phyloP scores from a whole-genome alignment of 2,888 invertebrate genomes.

The Axea sp. region DNA sequence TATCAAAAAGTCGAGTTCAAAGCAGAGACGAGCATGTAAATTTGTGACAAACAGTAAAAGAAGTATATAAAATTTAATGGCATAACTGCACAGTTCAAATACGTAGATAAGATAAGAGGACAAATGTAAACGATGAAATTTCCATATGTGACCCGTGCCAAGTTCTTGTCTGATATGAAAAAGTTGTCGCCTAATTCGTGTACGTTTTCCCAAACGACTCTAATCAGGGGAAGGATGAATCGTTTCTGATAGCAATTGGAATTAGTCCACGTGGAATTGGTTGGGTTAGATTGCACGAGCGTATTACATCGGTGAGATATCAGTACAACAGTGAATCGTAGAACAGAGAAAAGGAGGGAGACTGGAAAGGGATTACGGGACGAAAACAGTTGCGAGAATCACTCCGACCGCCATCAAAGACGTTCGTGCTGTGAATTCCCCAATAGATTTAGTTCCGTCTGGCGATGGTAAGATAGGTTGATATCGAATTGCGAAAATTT shows the following conservation, averaged over 20 bases:
- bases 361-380: conserved; percentile 60
- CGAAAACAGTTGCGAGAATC: conserved; percentile 71
- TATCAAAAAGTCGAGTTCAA: too few species aligned
- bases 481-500: too few species aligned
- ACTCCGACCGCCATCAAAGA: conserved; percentile 75
- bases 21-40: too few species aligned
- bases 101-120: conserved; percentile 35
- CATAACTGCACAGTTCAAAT: conserved; percentile 4
- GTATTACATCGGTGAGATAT: conserved; percentile 62
- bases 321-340: conserved; percentile 60
- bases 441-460: conserved; percentile 72
- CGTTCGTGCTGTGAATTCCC: conserved; percentile 75
- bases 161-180: conserved; percentile 54
- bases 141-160: conserved; percentile 51
- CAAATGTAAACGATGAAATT: conserved; percentile 51
- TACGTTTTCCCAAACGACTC: conserved; percentile 46
- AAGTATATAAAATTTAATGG: conserved; percentile 26
- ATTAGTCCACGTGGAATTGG: conserved; percentile 59
- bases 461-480: too few species aligned
- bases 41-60: too few species aligned
- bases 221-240: conserved; percentile 47
- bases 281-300: conserved; percentile 56
- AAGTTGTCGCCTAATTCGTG: conserved; percentile 59
- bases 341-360: conserved; percentile 53
- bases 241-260: conserved; percentile 59